Conservation (phyloP, 2,113 vertebrate genomes). For the Aptenodytes forsteri region DNA sequence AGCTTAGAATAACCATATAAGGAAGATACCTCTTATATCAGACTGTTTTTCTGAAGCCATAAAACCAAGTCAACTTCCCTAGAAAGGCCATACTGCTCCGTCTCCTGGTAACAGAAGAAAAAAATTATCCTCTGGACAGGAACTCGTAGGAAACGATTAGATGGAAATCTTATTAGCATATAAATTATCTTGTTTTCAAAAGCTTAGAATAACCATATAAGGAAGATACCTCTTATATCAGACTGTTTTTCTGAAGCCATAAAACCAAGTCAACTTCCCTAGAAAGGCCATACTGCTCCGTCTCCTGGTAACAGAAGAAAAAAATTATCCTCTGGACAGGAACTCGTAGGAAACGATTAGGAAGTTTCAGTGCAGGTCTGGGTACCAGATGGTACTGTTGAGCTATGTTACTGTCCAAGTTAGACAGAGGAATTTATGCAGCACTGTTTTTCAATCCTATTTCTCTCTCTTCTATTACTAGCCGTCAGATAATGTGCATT, state of each 20-base stretch:
- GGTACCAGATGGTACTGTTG: neutral
- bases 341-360: neutral
- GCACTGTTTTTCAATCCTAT: neutral
- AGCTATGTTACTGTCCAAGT: neutral
- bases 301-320: neutral
- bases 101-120: neutral
- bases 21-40: neutral
- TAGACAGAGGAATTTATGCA: neutral
- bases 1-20: neutral
- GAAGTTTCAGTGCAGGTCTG: neutral
- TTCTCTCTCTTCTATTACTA: neutral
- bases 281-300: neutral
- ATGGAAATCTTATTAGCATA: constrained; percentile 27
- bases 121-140: neutral
- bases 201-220: neutral
- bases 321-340: neutral
- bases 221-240: neutral
- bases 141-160: neutral
- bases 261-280: neutral
- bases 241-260: neutral
- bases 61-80: neutral
- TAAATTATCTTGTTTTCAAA: constrained; percentile 19
- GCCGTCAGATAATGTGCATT: neutral
- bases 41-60: neutral
- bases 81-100: neutral